These are phyloP conservation scores for Globodera rostochiensis DNA, from an alignment of 1,140 invertebrate genomes.

Conservation along the genomic window DNA sequence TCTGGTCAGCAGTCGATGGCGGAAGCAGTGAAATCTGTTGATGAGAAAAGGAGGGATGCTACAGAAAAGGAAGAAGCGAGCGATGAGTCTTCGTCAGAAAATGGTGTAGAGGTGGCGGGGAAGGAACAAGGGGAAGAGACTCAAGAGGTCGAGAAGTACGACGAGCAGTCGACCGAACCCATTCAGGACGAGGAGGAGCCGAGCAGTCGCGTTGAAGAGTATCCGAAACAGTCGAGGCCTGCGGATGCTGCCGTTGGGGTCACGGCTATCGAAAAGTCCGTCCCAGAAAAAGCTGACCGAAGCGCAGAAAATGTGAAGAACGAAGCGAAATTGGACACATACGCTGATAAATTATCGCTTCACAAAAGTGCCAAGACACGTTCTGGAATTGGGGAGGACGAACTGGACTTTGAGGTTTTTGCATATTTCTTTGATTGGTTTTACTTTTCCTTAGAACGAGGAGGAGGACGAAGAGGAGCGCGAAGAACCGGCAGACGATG, in stretches of 20 bases:
- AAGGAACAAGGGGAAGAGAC: conserved; percentile 4
- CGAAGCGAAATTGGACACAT: conserved; percentile 8
- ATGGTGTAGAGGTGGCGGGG: not conserved
- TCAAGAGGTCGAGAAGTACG: not conserved
- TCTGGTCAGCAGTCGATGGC: not conserved
- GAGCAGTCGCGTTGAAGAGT: conserved; percentile 9
- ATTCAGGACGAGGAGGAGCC: conserved; percentile 14
- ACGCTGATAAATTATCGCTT: not conserved
- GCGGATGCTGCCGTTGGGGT: too few species aligned
- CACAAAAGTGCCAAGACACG: not conserved
- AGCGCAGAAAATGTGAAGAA: not conserved
- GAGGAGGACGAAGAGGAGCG: conserved; percentile 25
- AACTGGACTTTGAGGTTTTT: conserved; percentile 19
- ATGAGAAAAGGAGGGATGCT: not conserved
- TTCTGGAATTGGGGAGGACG: conserved; percentile 7
- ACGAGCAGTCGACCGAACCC: conserved; percentile 11
- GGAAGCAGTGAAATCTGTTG: not conserved
- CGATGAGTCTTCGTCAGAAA: conserved; percentile 2
- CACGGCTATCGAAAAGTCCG: not conserved
- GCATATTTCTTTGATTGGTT: not conserved
- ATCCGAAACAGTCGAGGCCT: not conserved
- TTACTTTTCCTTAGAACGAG: conserved; percentile 7
- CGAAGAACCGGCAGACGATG: conserved; percentile 23
- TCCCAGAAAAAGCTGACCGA: not conserved
- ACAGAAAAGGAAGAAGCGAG: conserved; percentile 9